These are phyloP conservation scores for Sebastes taczanowskii DNA, from an alignment of 2,797 vertebrate species.

Conservation along the genomic window DNA sequence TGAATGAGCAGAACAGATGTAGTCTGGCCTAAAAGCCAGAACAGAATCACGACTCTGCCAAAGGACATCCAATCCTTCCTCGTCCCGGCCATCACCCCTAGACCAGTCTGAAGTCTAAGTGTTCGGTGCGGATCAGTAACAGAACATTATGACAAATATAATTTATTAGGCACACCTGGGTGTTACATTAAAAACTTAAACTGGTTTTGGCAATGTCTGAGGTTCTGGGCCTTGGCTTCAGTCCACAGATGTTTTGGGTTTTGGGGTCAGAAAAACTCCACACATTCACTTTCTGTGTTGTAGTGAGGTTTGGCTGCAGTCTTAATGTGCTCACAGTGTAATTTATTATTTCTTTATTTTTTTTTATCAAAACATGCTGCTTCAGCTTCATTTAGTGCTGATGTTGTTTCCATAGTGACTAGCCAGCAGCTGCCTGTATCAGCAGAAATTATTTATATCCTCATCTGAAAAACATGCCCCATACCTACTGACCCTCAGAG, in stretches of 20 bases:
- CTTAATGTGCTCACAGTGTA: not conserved
- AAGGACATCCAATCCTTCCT: conserved; percentile 1
- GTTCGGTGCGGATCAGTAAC: not conserved
- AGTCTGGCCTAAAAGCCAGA: conserved; percentile 11
- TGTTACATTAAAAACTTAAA: not conserved
- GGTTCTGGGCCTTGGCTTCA: not conserved
- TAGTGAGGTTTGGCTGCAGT: conserved; percentile 2
- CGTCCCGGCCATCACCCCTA: not conserved
- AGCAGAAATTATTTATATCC: not conserved
- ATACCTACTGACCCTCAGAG: not conserved
- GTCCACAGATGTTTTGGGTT: not conserved
- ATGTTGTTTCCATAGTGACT: conserved; percentile 19
- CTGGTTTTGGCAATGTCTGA: not conserved
- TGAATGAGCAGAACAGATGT: conserved; percentile 38
- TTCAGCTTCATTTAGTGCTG: conserved; percentile 23
- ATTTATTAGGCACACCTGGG: not conserved
- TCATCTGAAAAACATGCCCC: not conserved
- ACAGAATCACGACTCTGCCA: not conserved
- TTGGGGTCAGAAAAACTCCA: not conserved
- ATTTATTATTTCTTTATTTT: conserved; percentile 17
- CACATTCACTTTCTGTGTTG: not conserved
- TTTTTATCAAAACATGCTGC: conserved; percentile 15
- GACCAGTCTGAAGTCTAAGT: not conserved
- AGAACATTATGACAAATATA: not conserved
- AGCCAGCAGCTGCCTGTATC: conserved; percentile 1